phyloP scores from a whole-genome alignment of 2,888 invertebrate species.

The Steromphala cineraria region DNA sequence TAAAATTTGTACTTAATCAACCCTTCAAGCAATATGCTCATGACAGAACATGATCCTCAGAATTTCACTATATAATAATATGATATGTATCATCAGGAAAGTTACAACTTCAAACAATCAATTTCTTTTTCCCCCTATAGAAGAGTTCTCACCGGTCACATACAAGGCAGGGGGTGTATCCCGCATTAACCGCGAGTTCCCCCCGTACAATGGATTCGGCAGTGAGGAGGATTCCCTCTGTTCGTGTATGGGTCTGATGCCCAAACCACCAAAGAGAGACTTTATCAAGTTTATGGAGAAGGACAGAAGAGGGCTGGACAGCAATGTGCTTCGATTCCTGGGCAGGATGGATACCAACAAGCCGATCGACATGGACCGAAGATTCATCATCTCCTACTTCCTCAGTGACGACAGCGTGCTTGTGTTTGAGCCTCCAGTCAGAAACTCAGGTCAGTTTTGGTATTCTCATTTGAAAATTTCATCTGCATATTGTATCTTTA shows the following conservation, averaged over 20 bases:
- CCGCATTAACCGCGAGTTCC: conserved; percentile 76
- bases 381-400: conserved; percentile 75
- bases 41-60: too few relatives aligned
- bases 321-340: conserved; percentile 86
- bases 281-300: conserved; percentile 87
- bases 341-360: conserved; percentile 86
- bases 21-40: too few relatives aligned
- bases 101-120: too few relatives aligned
- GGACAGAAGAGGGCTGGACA: conserved; percentile 84
- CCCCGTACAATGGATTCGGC: conserved; percentile 94
- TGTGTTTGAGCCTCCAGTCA: conserved; percentile 74
- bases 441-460: conserved; percentile 72
- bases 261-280: conserved; percentile 85
- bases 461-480: too few relatives aligned
- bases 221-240: conserved; percentile 91
- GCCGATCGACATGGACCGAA: conserved; percentile 71
- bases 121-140: conserved; percentile 43
- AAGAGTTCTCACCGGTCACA: conserved; percentile 80
- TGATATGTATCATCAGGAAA: too few relatives aligned
- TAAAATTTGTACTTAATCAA: too few relatives aligned
- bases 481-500: too few relatives aligned
- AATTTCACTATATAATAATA: too few relatives aligned
- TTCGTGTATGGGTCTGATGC: conserved; percentile 88
- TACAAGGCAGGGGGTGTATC: conserved; percentile 55
- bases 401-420: conserved; percentile 74